Base-by-base conservation (phyloP, 2,113 vertebrate species). In the Morphnarchus princeps region DNA sequence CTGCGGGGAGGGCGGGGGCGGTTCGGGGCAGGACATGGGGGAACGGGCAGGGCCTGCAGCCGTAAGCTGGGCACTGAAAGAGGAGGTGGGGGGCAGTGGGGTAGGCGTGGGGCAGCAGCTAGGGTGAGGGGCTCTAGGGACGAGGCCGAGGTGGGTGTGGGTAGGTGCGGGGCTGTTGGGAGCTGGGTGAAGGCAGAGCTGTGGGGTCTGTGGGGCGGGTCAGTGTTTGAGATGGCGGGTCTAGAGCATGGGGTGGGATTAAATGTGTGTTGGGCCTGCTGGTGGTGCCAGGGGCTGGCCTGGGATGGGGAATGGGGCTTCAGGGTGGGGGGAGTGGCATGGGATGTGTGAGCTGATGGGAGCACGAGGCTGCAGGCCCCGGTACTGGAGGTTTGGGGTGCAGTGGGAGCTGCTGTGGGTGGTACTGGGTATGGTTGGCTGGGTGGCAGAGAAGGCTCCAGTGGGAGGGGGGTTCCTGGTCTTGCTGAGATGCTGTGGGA, bases 271-370 rank as follows among this genome's bases (percentile, higher is more conserved):
- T 55, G 20, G 18, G 10, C 15, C 17, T 50, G 0, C 28, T 31
- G 14, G 13, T 19, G 32, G 50, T 50, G 57, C 28, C 7, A 6
- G 10, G 13, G 31, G 11, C 43, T 32, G 40, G 6, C 16, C 32
- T 47, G 58, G 29, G 11, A 4, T 10, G 10, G 34, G 31, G n/a
- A 62, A 8, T 3, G 52, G 55, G 43, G 18, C 16, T 16, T 42
- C 0, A 0, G 22, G 26, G 7, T 16, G 6, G 10, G 34, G 61
- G 21, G 20, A 28, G 1, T 4, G 13, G 31, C 11, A 6, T 11
- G 47, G 17, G 34, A 7, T 29, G 34, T 36, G 54, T 25, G 63
- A 54, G 15, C 40, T 43, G 38, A 49, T 0, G 0, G 52, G 81
- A 38, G 38, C 9, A 5, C 0, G 1, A 19, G 36, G 32, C 16